A percentile compares a stretch with the other conserved stretches of the same genome.
These are phyloP conservation scores for Morelia viridis DNA, from an alignment of 2,797 vertebrate species.

Conservation along the genomic window DNA sequence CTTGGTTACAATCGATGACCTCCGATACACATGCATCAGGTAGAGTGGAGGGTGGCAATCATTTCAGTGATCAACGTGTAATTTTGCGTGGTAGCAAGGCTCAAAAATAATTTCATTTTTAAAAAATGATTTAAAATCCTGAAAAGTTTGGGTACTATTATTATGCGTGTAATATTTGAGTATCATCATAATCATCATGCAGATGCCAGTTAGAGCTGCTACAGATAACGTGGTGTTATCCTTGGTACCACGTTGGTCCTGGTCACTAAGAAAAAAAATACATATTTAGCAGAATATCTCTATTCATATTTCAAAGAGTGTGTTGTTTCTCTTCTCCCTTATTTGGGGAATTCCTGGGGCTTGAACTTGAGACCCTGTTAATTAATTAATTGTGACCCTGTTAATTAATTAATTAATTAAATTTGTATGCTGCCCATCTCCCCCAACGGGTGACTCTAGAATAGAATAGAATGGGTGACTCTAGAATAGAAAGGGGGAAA, in stretches of 20 bases:
- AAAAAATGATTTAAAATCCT: neutral
- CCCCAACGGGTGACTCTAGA: too few relatives aligned
- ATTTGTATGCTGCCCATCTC: too few relatives aligned
- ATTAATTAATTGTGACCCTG: too few relatives aligned
- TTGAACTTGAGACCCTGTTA: neutral
- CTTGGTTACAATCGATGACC: slow-evolving; percentile 81
- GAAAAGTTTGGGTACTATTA: neutral
- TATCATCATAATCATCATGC: neutral
- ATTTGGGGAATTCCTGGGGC: neutral
- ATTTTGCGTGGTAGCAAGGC: neutral
- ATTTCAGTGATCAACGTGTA: neutral
- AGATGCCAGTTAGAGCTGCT: neutral
- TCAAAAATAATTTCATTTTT: neutral
- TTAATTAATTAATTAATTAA: too few relatives aligned
- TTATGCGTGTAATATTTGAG: neutral
- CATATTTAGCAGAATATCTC: neutral
- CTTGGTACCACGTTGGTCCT: neutral
- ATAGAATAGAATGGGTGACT: neutral
- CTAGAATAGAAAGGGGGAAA: neutral
- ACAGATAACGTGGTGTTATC: neutral
- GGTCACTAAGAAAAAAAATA: neutral
- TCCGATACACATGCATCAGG: slow-evolving; percentile 84
- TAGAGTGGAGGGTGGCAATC: slow-evolving; percentile 53
- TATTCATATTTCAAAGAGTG: neutral
- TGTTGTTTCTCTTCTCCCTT: neutral